Base-by-base conservation (phyloP, 2,113 vertebrate species). In the Mugil cephalus region DNA sequence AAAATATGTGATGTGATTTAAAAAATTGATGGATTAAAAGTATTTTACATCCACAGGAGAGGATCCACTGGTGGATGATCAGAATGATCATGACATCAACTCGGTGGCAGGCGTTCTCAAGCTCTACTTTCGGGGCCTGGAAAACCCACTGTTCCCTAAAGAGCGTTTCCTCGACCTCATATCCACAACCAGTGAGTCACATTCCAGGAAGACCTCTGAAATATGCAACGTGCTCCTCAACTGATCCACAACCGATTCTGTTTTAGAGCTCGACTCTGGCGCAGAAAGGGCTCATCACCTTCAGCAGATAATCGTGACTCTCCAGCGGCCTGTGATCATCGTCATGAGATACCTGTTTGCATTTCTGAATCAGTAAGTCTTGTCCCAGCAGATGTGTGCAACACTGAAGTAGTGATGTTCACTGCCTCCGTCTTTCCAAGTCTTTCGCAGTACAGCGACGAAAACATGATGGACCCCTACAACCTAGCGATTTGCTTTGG, bases 381-480 rank as follows among this genome's bases (percentile, higher is more conserved):
- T 1, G 1, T 24, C 53, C 10, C 38, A 36, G 4, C 14, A 38
- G 4, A 34, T 14, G 4, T 4, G 3, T 21, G 19, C 7, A n/a
- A 14, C 6, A 3, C 47, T 55, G 1, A 10, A 10, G 7, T n/a
- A 38, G 8, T 18, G 36, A 39, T 30, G 12, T 35, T 83, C 6
- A 82, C 15, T 6, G 34, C n/a, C 17, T 68, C 2, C 48, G 12
- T 73, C 80, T 82, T 86, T 70, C 50, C 79, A 98, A 99, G 98
- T 92, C 82, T 99, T 80, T 98, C 98, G 0, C 98, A 99, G 92
- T 99, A 99, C 89, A 99, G 98, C 0, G 98, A 99, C 60, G 98
- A 99, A 91, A 99, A 99, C 94, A 99, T 99, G 98, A 99, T 99
- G 98, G 98, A 99, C 80, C 95, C 98, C 79, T 99, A 99, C 93